Evolutionary conservation across 2,113 vertebrate genomes (phyloP), one percentile per base, ranked within the genome.

Genomic region (Bambusicola thoracicus): DNA sequence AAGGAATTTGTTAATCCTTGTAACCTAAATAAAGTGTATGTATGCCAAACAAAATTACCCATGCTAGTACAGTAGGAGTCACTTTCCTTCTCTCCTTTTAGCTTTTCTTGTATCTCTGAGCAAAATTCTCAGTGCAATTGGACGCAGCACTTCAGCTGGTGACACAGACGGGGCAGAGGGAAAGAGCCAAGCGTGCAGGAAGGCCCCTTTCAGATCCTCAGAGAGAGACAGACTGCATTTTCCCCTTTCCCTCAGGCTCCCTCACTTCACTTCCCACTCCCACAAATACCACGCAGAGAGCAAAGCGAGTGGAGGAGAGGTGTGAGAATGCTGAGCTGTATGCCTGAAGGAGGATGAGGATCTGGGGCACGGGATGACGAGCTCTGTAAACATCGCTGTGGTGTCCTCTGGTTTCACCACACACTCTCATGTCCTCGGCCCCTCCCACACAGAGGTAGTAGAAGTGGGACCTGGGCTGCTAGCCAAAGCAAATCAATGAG

Each of bases 251-350:
- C 27, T 80, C 36, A 17, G 86, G 69, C 70, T 93, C 77, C 4
- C 3, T 91, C 81, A 85, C 74, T 79, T 95, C 78, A 56, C 62
- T 92, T 76, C 79, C 36, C 3, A 91, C 81, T 94, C 92, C 74
- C 74, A 76, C 87, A 89, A 80, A 78, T 43, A 73, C 30, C 1
- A 3, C 44, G 79, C 83, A 19, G 66, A 88, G 66, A 90, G 92
- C 24, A 92, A 89, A 92, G 67, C 34, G 86, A 82, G 62, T 72
- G 84, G 67, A 55, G 67, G 91, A 87, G 91, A 94, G 81, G 89
- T 93, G 91, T 87, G 81, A 94, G 87, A 94, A 93, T 89, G 66
- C 74, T 81, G 94, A 95, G 62, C 62, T 5, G 0, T 74, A n/a
- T 0, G 22, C 46, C 43, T 93, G 83, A 67, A 68, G 53, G 44